phyloP scores from a whole-genome alignment of 2,113 vertebrate genomes.

The Charina bottae region DNA sequence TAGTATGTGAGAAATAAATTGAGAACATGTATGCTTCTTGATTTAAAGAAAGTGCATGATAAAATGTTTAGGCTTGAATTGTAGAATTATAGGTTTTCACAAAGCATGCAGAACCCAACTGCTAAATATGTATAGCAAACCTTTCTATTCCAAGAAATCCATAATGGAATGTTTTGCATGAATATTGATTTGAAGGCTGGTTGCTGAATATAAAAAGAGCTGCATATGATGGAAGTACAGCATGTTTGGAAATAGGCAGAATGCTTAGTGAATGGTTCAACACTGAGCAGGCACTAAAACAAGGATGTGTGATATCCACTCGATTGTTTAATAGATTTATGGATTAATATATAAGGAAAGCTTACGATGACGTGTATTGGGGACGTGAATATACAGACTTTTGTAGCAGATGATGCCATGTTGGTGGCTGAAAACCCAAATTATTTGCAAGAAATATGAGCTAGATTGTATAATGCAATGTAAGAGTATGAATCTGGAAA shows the following conservation, averaged over 20 bases:
- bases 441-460: neutral
- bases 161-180: neutral
- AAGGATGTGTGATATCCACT: neutral
- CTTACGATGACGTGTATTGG: neutral
- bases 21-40: neutral
- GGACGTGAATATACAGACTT: neutral
- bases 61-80: neutral
- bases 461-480: neutral
- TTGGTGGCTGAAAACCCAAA: neutral
- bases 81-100: neutral
- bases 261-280: neutral
- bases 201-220: neutral
- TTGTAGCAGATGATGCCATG: neutral
- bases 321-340: neutral
- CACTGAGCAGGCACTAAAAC: neutral
- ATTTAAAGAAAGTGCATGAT: neutral
- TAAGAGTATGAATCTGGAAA: neutral
- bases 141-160: neutral
- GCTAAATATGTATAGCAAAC: neutral
- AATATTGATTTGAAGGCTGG: neutral
- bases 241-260: neutral
- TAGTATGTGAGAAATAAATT: neutral
- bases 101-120: neutral
- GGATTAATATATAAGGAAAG: neutral
- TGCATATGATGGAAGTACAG: neutral